These are phyloP conservation scores for Platalea minor DNA, from an alignment of 2,797 vertebrate genomes.

Conservation along the genomic window DNA sequence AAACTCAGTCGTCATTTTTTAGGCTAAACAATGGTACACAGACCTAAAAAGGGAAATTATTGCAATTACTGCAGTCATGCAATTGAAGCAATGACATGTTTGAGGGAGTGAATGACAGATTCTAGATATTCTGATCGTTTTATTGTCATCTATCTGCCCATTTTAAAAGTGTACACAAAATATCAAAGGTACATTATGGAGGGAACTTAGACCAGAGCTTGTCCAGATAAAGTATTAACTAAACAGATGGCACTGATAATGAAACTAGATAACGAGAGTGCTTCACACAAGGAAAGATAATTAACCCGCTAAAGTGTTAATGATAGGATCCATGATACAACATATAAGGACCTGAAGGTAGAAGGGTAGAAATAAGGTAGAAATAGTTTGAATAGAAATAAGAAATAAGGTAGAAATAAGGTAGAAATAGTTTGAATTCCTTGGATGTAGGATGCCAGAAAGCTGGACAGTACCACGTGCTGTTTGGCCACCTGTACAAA, in stretches of 20 bases:
- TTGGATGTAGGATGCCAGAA: not conserved
- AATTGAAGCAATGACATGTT: not conserved
- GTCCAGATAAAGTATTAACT: not conserved
- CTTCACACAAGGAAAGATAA: not conserved
- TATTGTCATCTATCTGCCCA: not conserved
- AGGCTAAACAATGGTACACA: not conserved
- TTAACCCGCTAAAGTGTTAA: not conserved
- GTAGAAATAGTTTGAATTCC: not conserved
- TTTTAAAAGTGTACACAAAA: not conserved
- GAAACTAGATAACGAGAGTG: not conserved
- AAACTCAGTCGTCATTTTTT: not conserved
- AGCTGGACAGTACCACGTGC: not conserved
- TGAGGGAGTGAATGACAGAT: not conserved
- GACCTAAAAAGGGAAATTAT: not conserved
- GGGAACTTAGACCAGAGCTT: not conserved
- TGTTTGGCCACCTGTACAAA: not conserved
- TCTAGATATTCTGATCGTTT: not conserved
- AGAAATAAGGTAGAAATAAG: not conserved
- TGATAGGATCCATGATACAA: not conserved
- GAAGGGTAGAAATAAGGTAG: not conserved
- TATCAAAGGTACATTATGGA: not conserved
- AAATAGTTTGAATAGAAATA: not conserved
- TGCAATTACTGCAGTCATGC: not conserved
- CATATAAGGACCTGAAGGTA: not conserved
- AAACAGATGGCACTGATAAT: slow-evolving; percentile 6